Evolutionary conservation across 2,113 vertebrate genomes (phyloP).

Genomic region (Capricornis sumatraensis): DNA sequence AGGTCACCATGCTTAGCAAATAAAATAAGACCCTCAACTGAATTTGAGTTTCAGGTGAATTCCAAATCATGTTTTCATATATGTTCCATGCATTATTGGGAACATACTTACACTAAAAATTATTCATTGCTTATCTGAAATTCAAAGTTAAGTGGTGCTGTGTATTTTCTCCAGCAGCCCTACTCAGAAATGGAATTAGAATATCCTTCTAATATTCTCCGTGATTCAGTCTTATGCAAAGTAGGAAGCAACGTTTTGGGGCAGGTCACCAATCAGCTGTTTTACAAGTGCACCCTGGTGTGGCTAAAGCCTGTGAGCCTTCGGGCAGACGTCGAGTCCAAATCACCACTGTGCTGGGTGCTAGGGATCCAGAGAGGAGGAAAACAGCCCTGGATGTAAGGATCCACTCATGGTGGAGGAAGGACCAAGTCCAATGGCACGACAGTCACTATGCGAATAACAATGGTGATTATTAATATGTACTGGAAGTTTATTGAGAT

Average conservation of each 20-base stretch:
- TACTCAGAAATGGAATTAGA: not conserved
- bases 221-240: not conserved
- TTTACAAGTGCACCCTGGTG: not conserved
- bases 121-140: not conserved
- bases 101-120: not conserved
- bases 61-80: not conserved
- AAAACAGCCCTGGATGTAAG: not conserved
- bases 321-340: not conserved
- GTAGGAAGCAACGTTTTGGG: not conserved
- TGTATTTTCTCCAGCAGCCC: not conserved
- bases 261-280: accelerated
- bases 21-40: not conserved
- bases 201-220: not conserved
- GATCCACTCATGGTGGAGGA: not conserved
- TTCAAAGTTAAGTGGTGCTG: not conserved
- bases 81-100: not conserved
- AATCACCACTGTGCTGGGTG: not conserved
- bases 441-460: not conserved
- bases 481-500: not conserved
- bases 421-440: not conserved
- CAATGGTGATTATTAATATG: not conserved
- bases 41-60: not conserved
- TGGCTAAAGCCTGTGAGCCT: not conserved
- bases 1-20: not conserved
- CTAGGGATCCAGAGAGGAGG: not conserved